Evolutionary conservation across 2,113 vertebrate species (phyloP).

Genomic region (Lagopus leucura): DNA sequence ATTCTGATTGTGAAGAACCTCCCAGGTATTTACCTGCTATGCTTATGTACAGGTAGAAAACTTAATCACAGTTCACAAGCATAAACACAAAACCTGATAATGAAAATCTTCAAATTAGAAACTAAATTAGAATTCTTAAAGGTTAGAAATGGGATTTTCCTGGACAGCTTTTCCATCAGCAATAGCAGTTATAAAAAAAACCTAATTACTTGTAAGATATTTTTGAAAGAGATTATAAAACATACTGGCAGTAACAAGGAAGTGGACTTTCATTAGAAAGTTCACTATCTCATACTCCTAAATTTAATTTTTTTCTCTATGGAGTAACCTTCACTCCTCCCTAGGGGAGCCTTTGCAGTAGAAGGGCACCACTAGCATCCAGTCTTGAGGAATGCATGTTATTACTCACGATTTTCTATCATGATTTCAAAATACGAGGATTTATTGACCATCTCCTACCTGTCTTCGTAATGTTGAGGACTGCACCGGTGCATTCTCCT

Average conservation of each 20-base stretch:
- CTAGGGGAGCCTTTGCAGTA: not conserved
- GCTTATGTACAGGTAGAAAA: not conserved
- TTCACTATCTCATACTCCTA: not conserved
- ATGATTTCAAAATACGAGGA: not conserved
- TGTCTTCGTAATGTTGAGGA: constrained; percentile 87
- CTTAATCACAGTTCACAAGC: not conserved
- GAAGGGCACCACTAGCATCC: not conserved
- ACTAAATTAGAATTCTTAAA: not conserved
- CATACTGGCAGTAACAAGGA: not conserved
- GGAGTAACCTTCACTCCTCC: not conserved
- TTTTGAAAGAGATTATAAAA: not conserved
- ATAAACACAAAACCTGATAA: not conserved
- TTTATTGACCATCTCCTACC: constrained; percentile 73
- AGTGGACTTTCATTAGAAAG: not conserved
- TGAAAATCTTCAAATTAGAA: not conserved
- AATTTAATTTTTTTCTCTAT: not conserved
- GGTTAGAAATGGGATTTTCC: not conserved
- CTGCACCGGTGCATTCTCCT: constrained; percentile 90
- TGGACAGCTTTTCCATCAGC: not conserved
- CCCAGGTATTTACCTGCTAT: not conserved
- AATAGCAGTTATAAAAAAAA: not conserved
- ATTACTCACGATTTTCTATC: not conserved
- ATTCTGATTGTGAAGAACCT: not conserved
- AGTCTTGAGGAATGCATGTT: not conserved
- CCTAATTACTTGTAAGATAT: not conserved